Percentiles rank a stretch among this genome's conserved stretches.
phyloP scores from a whole-genome alignment of 2,797 vertebrate species.

The Sitta carolinensis region DNA sequence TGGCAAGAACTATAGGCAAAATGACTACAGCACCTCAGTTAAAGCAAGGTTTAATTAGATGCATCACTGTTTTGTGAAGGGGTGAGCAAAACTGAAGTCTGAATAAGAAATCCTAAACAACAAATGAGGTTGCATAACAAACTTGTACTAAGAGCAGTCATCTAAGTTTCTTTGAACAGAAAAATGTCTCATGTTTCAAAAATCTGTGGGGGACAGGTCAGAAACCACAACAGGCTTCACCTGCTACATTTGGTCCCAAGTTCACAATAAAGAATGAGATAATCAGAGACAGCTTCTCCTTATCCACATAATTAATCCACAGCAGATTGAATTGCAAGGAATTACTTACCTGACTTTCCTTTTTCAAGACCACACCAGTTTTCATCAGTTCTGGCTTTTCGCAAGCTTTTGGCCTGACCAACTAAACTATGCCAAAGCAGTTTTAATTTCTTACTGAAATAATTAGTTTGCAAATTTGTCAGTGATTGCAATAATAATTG shows the following conservation, averaged over 20 bases:
- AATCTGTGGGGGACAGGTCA: background rate
- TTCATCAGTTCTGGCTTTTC: background rate
- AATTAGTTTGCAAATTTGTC: background rate
- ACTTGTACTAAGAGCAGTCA: background rate
- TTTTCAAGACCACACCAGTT: background rate
- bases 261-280: background rate
- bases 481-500: background rate
- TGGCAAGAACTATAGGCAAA: background rate
- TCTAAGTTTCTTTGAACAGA: background rate
- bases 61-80: background rate
- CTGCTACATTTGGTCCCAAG: background rate
- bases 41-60: background rate
- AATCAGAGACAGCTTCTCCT: background rate
- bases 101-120: background rate
- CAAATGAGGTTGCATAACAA: background rate
- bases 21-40: background rate
- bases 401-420: background rate
- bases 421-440: background rate
- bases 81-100: background rate
- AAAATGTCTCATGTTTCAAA: background rate
- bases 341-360: background rate
- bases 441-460: background rate
- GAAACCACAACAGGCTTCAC: background rate
- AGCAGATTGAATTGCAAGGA: background rate
- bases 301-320: background rate